These are phyloP conservation scores for Procambarus virginalis DNA, from an alignment of 1,140 invertebrate genomes.

Conservation along the genomic window DNA sequence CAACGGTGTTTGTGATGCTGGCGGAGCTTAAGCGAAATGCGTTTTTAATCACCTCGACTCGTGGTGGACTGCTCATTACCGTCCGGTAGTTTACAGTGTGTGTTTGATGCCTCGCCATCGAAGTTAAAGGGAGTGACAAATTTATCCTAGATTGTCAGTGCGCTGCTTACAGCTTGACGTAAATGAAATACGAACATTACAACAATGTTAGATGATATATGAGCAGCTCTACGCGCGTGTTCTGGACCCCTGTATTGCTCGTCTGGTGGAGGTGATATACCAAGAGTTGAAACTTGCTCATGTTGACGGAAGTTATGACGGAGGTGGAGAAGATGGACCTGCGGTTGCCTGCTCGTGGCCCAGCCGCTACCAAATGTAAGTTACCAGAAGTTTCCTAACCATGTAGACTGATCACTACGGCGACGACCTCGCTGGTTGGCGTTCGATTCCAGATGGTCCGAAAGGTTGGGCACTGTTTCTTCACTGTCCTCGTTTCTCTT, in stretches of 20 bases:
- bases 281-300: background rate
- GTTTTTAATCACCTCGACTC: background rate
- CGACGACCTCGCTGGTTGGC: too few species aligned
- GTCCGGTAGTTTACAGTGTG: background rate
- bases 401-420: too few species aligned
- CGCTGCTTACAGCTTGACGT: too few species aligned
- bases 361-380: conserved; percentile 51
- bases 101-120: background rate
- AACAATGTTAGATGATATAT: too few species aligned
- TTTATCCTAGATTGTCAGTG: too few species aligned
- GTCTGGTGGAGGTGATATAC: background rate
- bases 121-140: too few species aligned
- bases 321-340: conserved; percentile 56
- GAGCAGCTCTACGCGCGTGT: too few species aligned
- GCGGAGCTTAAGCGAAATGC: background rate
- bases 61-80: background rate
- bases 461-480: background rate
- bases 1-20: background rate
- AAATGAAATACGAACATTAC: too few species aligned
- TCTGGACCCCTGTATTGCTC: too few species aligned
- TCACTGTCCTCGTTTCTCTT: too few species aligned
- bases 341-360: conserved; percentile 21
- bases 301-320: conserved; percentile 39
- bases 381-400: background rate
- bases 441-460: too few species aligned